Base-by-base conservation (phyloP, 2,888 invertebrate genomes). In the Sinelater perroti region DNA sequence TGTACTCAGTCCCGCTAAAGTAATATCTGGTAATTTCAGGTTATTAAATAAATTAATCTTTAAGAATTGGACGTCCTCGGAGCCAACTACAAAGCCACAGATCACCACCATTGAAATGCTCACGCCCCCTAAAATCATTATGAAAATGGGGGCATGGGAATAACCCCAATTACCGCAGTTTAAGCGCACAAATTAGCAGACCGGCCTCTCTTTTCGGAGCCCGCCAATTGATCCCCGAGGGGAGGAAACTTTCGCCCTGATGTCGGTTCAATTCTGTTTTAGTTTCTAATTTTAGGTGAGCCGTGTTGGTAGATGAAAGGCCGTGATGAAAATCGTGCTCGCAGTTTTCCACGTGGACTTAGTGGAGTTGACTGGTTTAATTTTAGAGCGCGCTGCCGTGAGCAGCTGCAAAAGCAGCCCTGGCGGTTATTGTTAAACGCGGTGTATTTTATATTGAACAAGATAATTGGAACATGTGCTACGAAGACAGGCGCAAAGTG, bases 271-370 rank as follows among this genome's bases (percentile, higher is more conserved):
- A 21, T 38, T 38, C 20, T 20, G 38, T 38, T 38, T 38, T 38
- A 38, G 38, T 38, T 38, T 38, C 38, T 38, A 38, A 38, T 38
- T 38, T 38, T 18, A 38, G 18, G 11, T 13, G 38, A 38, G 11
- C 18, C 38, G 10, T 35, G 35, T 38, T 38, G n/a, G 18, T 21
- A n/a, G 20, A 38, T 38, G 38, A 11, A 38, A 20, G 21, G 38
- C 38, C 8, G 18, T 14, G 35, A 35, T 16, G 35, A 30, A 10
- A 35, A n/a, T 3, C 3, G 16, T 7, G 1, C 17, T 10, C 16
- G 7, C 3, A 13, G n/a, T 14, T 35, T 35, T 35, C 14, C 3
- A 35, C 18, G 18, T 35, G 16, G 18, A 35, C 18, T 16, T 35
- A 13, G 24, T 4, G 24, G 24, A 24, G 4, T 24, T 24, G 4